Base-by-base conservation (phyloP, 92 coral and sea anemone genomes). In the Hydrozoanthus gracilis region DNA sequence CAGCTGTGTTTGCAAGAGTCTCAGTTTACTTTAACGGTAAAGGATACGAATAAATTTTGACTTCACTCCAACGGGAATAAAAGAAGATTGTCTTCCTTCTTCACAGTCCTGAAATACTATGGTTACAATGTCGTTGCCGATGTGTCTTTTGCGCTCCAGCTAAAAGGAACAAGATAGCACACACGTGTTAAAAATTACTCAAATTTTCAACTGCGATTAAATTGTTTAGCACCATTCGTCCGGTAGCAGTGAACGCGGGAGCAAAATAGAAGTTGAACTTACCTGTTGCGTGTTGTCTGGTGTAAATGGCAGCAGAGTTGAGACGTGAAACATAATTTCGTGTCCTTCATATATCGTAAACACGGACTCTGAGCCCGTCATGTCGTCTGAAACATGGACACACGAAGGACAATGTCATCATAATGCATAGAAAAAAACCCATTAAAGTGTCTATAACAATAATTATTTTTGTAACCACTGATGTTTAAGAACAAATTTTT, bases 241-340 rank as follows among this genome's bases (percentile, higher is more conserved):
- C 39, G 39, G 39, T 27, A 2, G 39, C 39, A 27, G 39, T 27
- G 39, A 27, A 27, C 39, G 39, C 39, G 39, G 39, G 39, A 27
- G 39, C 39, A 27, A 27, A 27, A 27, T 27, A 27, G 39, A 27
- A 27, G 39, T 27, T 27, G 39, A 27, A 65, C 39, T 69, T 76
- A 96, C 99, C 98, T 96, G 99, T 68, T 96, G 99, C 14, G 99
- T 94, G 83, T 94, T 94, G 86, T 96, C 98, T 6, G 98, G 98
- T 58, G 99, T 93, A 71, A 86, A 92, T 8, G 99, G 99, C 10
- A 96, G 92, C 62, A 96, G 85, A 0, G 99, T 95, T 16, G 99
- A 96, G 3, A 96, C 99, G 64, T 96, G 99, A 27, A 96, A 96
- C 99, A 96, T 96, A 44, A 96, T 91, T 82, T 96, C 99, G 69